Base-by-base conservation (phyloP, 2,113 vertebrate species). In the Oxyruncus cristatus region DNA sequence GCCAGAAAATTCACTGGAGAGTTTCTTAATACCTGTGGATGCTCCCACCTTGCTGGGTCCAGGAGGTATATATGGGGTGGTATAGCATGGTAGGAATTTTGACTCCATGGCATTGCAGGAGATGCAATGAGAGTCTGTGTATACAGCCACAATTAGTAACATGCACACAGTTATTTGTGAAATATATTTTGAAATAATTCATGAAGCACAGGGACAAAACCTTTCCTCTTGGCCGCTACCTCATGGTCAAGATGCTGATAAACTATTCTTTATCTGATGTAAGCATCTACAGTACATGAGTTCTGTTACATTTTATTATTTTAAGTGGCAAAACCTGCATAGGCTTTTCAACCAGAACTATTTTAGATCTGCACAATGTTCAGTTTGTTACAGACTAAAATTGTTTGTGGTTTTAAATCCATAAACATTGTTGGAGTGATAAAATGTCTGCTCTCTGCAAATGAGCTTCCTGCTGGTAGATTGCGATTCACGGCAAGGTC, bases 271-370 rank as follows among this genome's bases (percentile, higher is more conserved):
- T 88, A 39, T 88, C 8, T 63, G 53, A 12, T 5, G 1, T 50
- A 8, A 79, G 3, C 6, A 33, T 44, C 21, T 39, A 62, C 1
- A 3, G 23, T 27, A 11, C 32, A 50, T 0, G 0, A 79, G 5
- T 62, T 52, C 7, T 66, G 35, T 6, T 76, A 59, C 15, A 44
- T 85, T 91, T 95, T 82, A 44, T 62, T 74, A 67, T 84, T 80
- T 0, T 39, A 70, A 83, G 21, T 55, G 8, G 14, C 66, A 93
- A 79, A 85, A 82, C 24, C 8, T 47, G 9, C 2, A 2, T 18
- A 79, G 8, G 7, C 7, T 89, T 92, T 93, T 88, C 35, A 82
- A 35, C 12, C 17, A 85, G 26, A 92, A 55, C 28, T 79, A 26
- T 68, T 84, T 91, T 53, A 66, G 12, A 8, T 85, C 49, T 85